These are phyloP conservation scores for Thomomys bottae DNA, from an alignment of 2,113 vertebrate species.

Conservation along the genomic window DNA sequence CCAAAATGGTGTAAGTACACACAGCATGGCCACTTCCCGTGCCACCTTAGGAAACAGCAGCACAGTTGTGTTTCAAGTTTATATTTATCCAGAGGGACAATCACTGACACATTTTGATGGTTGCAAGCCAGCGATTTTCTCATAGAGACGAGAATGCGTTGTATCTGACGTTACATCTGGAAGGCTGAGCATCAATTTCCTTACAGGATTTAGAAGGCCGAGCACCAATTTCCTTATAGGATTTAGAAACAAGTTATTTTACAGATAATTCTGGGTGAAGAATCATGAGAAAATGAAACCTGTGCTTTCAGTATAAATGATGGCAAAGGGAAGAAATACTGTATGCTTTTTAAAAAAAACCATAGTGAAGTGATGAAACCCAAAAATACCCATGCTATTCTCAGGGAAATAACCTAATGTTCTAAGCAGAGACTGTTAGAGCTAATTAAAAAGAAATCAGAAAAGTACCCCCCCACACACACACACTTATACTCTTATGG, in stretches of 20 bases:
- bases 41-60: not conserved
- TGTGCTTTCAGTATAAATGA: slow-evolving; percentile 34
- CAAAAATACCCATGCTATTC: not conserved
- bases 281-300: slow-evolving; percentile 24
- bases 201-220: slow-evolving; percentile 76
- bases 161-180: slow-evolving; percentile 60
- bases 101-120: not conserved
- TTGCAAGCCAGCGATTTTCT: slow-evolving; percentile 28
- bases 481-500: not conserved
- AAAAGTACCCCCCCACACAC: not conserved
- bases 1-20: not conserved
- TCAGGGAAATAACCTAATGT: slow-evolving; percentile 20
- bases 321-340: not conserved
- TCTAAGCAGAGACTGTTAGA: slow-evolving; percentile 31
- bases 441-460: slow-evolving; percentile 36
- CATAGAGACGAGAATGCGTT: slow-evolving; percentile 36
- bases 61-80: not conserved
- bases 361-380: not conserved
- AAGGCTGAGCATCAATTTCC: slow-evolving; percentile 75
- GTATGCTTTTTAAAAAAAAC: not conserved
- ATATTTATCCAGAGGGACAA: not conserved
- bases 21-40: accelerated
- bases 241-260: slow-evolving; percentile 49
- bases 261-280: slow-evolving; percentile 48
- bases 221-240: slow-evolving; percentile 74